Percentiles rank a stretch among this genome's conserved stretches.
Evolutionary conservation across 2,888 invertebrate genomes (phyloP).

Genomic region (Caenorhabditis afra): DNA sequence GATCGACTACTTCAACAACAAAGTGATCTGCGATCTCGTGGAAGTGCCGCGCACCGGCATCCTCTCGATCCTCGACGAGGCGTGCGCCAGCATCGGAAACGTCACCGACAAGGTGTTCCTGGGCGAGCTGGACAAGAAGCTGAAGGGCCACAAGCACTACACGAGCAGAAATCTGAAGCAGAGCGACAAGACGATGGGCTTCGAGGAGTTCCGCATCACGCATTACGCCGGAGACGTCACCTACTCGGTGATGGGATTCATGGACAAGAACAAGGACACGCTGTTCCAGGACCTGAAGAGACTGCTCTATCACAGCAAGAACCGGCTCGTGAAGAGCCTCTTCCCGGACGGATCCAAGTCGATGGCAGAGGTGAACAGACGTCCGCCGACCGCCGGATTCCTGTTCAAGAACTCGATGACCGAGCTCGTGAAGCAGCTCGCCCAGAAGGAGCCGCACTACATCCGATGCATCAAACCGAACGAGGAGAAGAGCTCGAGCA

Average conservation of each 20-base stretch:
- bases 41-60: slow-evolving; percentile 94
- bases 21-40: slow-evolving; percentile 94
- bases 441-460: slow-evolving; percentile 88
- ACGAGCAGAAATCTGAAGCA: slow-evolving; percentile 86
- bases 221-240: slow-evolving; percentile 98
- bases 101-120: slow-evolving; percentile 88
- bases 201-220: slow-evolving; percentile 83
- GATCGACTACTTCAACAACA: slow-evolving; percentile 96
- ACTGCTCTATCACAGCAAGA: slow-evolving; percentile 86
- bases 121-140: slow-evolving; percentile 93
- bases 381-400: slow-evolving; percentile 94
- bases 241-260: slow-evolving; percentile 91
- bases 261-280: slow-evolving; percentile 97
- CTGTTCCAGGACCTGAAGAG: slow-evolving; percentile 97
- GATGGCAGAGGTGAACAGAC: slow-evolving; percentile 93
- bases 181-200: slow-evolving; percentile 82
- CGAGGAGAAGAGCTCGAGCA: slow-evolving; percentile 90
- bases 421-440: slow-evolving; percentile 90
- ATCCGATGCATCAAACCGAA: slow-evolving; percentile 98
- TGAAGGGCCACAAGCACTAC: slow-evolving; percentile 91
- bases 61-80: slow-evolving; percentile 94
- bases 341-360: slow-evolving; percentile 97
- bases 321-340: slow-evolving; percentile 87
- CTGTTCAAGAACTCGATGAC: slow-evolving; percentile 93
- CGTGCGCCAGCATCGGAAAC: slow-evolving; percentile 95